Conservation (phyloP, 2,888 invertebrate genomes). For the Platycheirus rosarum region DNA sequence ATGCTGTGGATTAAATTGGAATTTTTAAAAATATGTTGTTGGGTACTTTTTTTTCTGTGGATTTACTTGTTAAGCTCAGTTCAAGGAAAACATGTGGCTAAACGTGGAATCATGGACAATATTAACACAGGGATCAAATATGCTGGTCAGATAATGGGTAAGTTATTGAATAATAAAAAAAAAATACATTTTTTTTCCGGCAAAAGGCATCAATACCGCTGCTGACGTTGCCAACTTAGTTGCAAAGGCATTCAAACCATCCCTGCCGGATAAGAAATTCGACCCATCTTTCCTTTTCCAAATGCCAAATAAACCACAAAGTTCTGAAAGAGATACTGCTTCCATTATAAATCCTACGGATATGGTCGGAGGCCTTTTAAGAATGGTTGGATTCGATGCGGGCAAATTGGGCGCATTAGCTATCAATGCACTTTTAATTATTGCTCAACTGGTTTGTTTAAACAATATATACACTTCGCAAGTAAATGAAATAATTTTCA, state of each 20-base stretch:
- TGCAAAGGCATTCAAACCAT: constrained; percentile 83
- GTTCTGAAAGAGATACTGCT: constrained; percentile 47
- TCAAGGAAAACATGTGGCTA: constrained; percentile 69
- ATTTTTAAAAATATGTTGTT: constrained; percentile 44
- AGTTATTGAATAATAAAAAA: constrained; percentile 2
- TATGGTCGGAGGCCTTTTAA: constrained; percentile 84
- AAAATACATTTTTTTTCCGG: constrained; percentile 2
- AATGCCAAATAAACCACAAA: constrained; percentile 52
- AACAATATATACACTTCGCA: constrained; percentile 59
- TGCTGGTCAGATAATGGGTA: constrained; percentile 82
- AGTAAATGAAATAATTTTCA: neutral
- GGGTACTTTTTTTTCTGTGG: constrained; percentile 60
- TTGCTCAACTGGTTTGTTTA: constrained; percentile 90
- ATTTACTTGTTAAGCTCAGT: constrained; percentile 48
- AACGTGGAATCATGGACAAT: constrained; percentile 80
- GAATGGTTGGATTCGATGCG: constrained; percentile 89
- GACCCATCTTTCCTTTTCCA: constrained; percentile 39
- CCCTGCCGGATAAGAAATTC: constrained; percentile 74
- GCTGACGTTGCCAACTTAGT: constrained; percentile 86
- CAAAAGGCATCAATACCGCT: constrained; percentile 82
- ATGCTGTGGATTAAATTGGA: constrained; percentile 57
- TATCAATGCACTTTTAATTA: constrained; percentile 91
- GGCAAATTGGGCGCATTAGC: constrained; percentile 91
- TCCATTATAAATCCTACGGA: constrained; percentile 55
- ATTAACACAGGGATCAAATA: constrained; percentile 80